Evolutionary conservation across 2,113 vertebrate genomes (phyloP).

Genomic region (Chaetops frenatus): DNA sequence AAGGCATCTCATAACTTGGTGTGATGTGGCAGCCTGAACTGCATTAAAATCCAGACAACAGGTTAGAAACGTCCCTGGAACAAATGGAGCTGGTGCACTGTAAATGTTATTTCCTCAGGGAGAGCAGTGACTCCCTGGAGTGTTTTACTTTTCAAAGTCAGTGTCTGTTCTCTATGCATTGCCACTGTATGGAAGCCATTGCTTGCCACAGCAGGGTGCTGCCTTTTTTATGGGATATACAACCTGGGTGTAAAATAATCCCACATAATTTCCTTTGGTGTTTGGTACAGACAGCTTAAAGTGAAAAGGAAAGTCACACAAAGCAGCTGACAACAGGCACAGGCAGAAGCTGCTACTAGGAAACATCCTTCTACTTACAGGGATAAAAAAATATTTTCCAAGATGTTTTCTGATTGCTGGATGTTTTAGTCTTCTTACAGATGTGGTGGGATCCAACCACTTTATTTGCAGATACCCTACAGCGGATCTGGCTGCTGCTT

Average conservation of each 20-base stretch:
- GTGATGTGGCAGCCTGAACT: not conserved
- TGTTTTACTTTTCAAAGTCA: slow-evolving; percentile 39
- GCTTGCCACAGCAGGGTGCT: slow-evolving; percentile 49
- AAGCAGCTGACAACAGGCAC: not conserved
- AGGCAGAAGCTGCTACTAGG: not conserved
- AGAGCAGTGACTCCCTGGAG: slow-evolving; percentile 23
- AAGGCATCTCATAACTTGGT: not conserved
- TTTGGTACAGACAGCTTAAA: slow-evolving; percentile 34
- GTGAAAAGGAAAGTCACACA: slow-evolving; percentile 35
- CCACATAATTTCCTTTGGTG: slow-evolving; percentile 28
- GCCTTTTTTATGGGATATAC: slow-evolving; percentile 42
- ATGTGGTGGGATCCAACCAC: not conserved
- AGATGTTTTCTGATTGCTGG: not conserved
- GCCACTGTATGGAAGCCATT: slow-evolving; percentile 44
- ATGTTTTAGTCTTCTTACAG: not conserved
- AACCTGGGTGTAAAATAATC: slow-evolving; percentile 61
- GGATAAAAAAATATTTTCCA: not conserved
- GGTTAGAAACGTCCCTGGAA: slow-evolving; percentile 9
- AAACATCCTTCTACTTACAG: not conserved
- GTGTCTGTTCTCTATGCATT: slow-evolving; percentile 43
- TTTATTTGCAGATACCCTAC: not conserved
- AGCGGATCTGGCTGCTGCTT: not conserved
- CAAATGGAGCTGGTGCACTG: not conserved
- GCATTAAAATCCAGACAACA: slow-evolving; percentile 43
- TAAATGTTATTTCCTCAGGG: slow-evolving; percentile 1